Conservation (phyloP, 2,797 vertebrate species). For the Taenioides sp. region DNA sequence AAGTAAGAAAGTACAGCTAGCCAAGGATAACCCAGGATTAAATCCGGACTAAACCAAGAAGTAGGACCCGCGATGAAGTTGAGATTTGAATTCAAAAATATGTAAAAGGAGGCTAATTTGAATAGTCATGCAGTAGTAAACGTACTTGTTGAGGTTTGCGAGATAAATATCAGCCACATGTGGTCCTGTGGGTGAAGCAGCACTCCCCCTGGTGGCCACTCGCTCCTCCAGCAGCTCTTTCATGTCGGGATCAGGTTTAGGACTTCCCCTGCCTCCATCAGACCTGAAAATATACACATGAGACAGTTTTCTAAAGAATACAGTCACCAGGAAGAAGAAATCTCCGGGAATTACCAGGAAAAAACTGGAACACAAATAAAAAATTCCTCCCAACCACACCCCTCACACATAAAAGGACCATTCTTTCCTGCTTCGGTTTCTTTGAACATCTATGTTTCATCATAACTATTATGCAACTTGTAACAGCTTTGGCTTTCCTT, state of each 20-base stretch:
- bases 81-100: not conserved
- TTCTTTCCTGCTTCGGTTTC: not conserved
- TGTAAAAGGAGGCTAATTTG: not conserved
- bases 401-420: not conserved
- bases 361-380: not conserved
- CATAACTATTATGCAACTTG: too few relatives aligned
- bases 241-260: constrained; percentile 88
- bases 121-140: not conserved
- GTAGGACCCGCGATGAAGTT: not conserved
- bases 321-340: constrained; percentile 19
- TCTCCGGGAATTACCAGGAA: constrained; percentile 12
- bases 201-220: constrained; percentile 88
- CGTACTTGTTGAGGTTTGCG: constrained; percentile 98
- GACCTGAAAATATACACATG: constrained; percentile 65
- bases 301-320: not conserved
- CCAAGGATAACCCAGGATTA: too few relatives aligned
- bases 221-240: constrained; percentile 84
- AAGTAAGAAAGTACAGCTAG: too few relatives aligned
- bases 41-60: too few relatives aligned
- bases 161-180: constrained; percentile 98
- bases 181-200: constrained; percentile 90
- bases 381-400: not conserved
- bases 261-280: constrained; percentile 90
- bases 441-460: too few relatives aligned
- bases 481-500: too few relatives aligned